Base-by-base conservation (phyloP, 2,113 vertebrate species). In the Brachyistius frenatus region DNA sequence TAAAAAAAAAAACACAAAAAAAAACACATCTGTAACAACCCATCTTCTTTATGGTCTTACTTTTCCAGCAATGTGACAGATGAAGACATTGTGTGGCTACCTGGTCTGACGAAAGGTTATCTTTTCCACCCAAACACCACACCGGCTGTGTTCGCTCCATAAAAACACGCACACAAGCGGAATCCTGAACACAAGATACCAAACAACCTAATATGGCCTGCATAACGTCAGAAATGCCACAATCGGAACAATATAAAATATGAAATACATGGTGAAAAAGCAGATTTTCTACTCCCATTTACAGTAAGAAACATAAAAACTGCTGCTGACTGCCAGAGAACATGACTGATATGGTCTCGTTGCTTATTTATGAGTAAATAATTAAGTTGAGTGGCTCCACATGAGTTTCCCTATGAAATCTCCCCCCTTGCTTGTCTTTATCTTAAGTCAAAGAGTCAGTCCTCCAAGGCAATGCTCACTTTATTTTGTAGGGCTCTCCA, bases 381-480 rank as follows among this genome's bases (percentile, higher is more conserved):
- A 77, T 87, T 66, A 71, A 68, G 14, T 80, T 8, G 16, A 64
- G 62, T 31, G 66, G 16, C 62, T 82, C 63, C 44, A 50, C 23
- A 46, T 15, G 10, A 52, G 62, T 77, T 49, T 66, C 11, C 37
- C 7, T n/a, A 13, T 1, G 37, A 35, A 70, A 41, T 55, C 62
- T 60, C 3, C 3, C 14, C 3, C 47, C 7, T n/a, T 54, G 50
- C 65, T 70, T 66, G 32, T 62, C 65, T 76, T 73, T n/a, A 44
- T 15, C 31, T 64, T 2, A 41, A 56, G 33, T 66, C 23, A 0
- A n/a, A 46, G 44, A 72, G 78, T 57, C 36, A 16, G 32, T 55
- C 61, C 64, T 55, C 53, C 30, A 46, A 80, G 66, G 57, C 37
- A 73, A 73, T 80, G 82, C 88, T 77, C 62, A 66, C 78, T 78